Percentiles rank a stretch among this genome's conserved stretches.
phyloP scores from a whole-genome alignment of 2,888 invertebrate species.

The Eremobia ochroleuca region DNA sequence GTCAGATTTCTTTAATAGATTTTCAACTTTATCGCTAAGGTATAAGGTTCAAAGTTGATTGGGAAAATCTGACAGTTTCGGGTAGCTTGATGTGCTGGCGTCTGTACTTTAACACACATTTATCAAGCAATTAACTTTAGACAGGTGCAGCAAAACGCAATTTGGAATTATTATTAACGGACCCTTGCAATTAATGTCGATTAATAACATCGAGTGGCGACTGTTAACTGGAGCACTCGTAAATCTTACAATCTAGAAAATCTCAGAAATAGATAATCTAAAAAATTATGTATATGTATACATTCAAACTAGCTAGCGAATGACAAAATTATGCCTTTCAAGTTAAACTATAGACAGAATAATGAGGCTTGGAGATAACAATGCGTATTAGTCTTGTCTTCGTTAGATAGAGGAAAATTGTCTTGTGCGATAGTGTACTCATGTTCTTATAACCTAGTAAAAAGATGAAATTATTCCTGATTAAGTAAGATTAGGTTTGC shows the following conservation, averaged over 20 bases:
- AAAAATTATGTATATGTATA: no score
- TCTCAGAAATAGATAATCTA: no score
- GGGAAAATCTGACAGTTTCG: no score
- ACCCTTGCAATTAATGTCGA: not conserved
- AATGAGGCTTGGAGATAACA: not conserved
- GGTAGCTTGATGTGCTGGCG: no score
- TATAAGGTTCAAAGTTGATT: no score
- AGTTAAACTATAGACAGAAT: not conserved
- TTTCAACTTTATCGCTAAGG: no score
- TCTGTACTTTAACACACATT: slow-evolving; percentile 7
- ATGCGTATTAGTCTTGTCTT: not conserved
- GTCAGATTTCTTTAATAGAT: no score
- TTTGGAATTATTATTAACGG: not conserved
- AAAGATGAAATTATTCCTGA: not conserved
- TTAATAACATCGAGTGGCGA: not conserved
- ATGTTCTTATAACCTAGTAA: no score
- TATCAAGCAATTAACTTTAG: slow-evolving; percentile 15
- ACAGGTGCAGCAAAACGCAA: slow-evolving; percentile 14
- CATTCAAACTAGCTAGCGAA: not conserved
- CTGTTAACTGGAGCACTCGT: not conserved
- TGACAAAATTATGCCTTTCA: not conserved
- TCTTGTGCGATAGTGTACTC: no score
- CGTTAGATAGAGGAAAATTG: not conserved
- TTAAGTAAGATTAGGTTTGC: not conserved
- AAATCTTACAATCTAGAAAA: no score